These are phyloP conservation scores for Petrolisthes cinctipes DNA, from an alignment of 2,888 invertebrate species.

Conservation along the genomic window DNA sequence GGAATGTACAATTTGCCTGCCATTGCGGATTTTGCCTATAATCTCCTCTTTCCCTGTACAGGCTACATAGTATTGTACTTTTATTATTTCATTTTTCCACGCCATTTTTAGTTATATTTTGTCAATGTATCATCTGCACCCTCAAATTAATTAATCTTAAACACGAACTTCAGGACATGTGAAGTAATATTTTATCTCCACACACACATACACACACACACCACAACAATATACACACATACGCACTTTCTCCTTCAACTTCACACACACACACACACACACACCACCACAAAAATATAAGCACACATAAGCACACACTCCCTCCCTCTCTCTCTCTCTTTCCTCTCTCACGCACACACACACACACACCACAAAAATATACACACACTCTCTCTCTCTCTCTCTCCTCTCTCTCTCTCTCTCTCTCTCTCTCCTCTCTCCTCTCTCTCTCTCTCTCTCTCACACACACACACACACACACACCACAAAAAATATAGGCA, in stretches of 20 bases:
- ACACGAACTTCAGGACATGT: too few species aligned
- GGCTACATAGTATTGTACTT: too few species aligned
- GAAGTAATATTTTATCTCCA: too few species aligned
- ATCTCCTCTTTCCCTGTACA: too few species aligned
- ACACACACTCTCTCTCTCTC: not conserved
- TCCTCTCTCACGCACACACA: not conserved
- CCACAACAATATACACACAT: not conserved
- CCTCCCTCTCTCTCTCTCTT: not conserved
- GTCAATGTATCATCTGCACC: too few species aligned
- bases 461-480: not conserved
- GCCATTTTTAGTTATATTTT: too few species aligned
- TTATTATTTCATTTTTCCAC: too few species aligned
- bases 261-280: not conserved
- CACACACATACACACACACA: conserved; percentile 1
- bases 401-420: not conserved
- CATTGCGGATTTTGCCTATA: too few species aligned
- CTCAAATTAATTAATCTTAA: too few species aligned
- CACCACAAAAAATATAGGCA: not conserved
- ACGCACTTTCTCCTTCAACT: not conserved
- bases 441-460: not conserved
- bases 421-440: not conserved
- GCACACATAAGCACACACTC: not conserved
- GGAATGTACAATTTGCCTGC: too few species aligned
- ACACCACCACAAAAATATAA: not conserved
- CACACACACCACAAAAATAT: not conserved